Evolutionary conservation across 2,888 invertebrate genomes (phyloP).

Genomic region (Melieria omissa): DNA sequence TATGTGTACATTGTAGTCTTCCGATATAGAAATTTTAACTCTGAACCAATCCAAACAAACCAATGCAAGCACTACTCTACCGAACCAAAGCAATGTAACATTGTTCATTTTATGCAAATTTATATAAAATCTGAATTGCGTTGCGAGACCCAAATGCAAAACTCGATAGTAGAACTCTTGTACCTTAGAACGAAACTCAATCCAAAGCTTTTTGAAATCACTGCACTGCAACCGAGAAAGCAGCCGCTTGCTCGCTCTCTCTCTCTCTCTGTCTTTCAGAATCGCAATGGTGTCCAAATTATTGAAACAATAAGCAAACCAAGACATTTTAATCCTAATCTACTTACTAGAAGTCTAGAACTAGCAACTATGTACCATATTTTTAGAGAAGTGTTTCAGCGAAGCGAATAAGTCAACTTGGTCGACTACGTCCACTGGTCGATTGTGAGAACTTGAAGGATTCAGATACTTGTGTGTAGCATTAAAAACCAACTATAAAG

Average conservation of each 20-base stretch:
- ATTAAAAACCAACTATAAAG: constrained; percentile 4
- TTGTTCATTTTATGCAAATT: too few relatives aligned
- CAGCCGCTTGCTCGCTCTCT: too few relatives aligned
- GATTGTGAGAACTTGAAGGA: neutral
- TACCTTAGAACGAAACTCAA: constrained; percentile 27
- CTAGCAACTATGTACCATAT: constrained; percentile 1
- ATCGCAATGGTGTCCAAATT: too few relatives aligned
- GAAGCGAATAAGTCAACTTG: neutral
- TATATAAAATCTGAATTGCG: too few relatives aligned
- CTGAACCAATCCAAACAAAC: neutral
- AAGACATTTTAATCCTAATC: neutral
- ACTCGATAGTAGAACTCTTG: constrained; percentile 15
- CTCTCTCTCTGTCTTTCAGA: too few relatives aligned
- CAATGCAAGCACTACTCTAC: neutral
- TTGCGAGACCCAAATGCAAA: neutral
- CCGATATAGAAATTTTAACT: constrained; percentile 10
- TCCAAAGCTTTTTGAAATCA: constrained; percentile 29
- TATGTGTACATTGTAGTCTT: constrained; percentile 27
- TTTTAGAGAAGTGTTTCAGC: constrained; percentile 12
- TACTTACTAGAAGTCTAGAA: neutral
- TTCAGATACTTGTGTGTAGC: neutral
- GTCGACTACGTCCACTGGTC: neutral
- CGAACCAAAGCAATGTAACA: neutral
- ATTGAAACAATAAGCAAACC: neutral
- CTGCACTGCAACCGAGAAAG: too few relatives aligned